A percentile compares a stretch with the other conserved stretches of the same genome.
phyloP scores from a whole-genome alignment of 2,113 vertebrate genomes.

The Neodon shergylaensis region DNA sequence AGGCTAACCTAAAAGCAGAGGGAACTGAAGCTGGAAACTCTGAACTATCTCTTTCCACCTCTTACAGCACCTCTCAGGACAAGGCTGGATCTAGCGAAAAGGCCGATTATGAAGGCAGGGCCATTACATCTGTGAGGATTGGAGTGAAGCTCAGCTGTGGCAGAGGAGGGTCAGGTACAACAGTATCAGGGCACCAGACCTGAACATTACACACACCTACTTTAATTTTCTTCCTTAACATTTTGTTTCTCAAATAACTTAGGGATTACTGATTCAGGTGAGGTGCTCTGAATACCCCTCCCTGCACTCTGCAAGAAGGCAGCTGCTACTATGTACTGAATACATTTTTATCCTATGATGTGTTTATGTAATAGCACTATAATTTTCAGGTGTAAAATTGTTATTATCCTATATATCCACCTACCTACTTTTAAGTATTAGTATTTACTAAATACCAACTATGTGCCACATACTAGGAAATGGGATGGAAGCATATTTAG shows the following conservation, averaged over 20 bases:
- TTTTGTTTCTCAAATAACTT: constrained; percentile 46
- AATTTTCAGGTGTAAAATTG: constrained; percentile 5
- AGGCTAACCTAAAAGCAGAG: background rate
- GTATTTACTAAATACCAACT: constrained; percentile 6
- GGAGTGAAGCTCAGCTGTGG: too few species aligned
- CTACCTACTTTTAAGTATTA: background rate
- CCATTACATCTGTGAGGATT: background rate
- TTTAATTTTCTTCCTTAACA: background rate
- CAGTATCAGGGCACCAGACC: background rate
- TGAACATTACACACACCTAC: background rate
- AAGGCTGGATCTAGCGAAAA: background rate
- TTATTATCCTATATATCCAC: background rate
- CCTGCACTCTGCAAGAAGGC: background rate
- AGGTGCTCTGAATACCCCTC: background rate
- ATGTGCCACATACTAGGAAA: background rate
- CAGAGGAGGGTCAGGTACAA: background rate
- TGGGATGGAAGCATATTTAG: background rate
- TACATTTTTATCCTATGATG: constrained; percentile 16
- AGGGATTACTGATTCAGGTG: background rate
- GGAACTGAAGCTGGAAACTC: background rate
- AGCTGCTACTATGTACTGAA: background rate
- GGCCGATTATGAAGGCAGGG: background rate
- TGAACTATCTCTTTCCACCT: background rate
- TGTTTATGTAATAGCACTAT: background rate
- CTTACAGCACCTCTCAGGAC: background rate